phyloP scores from a whole-genome alignment of 23 tunicate species.

The Ascidia mentula region DNA sequence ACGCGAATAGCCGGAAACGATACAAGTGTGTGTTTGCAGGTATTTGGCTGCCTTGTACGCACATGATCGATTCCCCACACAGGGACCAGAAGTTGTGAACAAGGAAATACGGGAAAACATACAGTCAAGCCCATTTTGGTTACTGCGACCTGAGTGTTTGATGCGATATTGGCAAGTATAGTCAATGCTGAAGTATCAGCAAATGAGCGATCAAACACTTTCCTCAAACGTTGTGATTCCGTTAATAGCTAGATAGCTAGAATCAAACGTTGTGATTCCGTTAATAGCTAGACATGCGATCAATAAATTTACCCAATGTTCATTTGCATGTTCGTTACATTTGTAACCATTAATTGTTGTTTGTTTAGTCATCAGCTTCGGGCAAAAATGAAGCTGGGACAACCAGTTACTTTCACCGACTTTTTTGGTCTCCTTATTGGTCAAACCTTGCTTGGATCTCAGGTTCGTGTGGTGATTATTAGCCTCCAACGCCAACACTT shows the following conservation, averaged over 20 bases:
- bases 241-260: no score
- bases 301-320: no score
- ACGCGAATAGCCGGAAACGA: no score
- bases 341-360: no score
- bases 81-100: slow-evolving; percentile 30
- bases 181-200: not conserved
- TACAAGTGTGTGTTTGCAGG: slow-evolving; percentile 23
- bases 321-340: no score
- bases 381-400: slow-evolving; percentile 59
- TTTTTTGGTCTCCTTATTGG: slow-evolving; percentile 84
- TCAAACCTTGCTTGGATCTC: slow-evolving; percentile 51
- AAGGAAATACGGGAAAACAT: slow-evolving; percentile 50
- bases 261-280: no score
- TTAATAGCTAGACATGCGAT: no score
- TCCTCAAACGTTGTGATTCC: no score
- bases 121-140: slow-evolving; percentile 45
- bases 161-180: slow-evolving; percentile 50
- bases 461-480: slow-evolving; percentile 15
- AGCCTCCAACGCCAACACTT: not conserved
- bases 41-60: slow-evolving; percentile 67
- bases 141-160: slow-evolving; percentile 52
- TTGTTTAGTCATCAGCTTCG: slow-evolving; percentile 39
- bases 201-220: no score
- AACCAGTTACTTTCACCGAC: slow-evolving; percentile 86
- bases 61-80: slow-evolving; percentile 37